Evolutionary conservation across 1,140 invertebrate genomes (phyloP).

Genomic region (Micrasema minimum): DNA sequence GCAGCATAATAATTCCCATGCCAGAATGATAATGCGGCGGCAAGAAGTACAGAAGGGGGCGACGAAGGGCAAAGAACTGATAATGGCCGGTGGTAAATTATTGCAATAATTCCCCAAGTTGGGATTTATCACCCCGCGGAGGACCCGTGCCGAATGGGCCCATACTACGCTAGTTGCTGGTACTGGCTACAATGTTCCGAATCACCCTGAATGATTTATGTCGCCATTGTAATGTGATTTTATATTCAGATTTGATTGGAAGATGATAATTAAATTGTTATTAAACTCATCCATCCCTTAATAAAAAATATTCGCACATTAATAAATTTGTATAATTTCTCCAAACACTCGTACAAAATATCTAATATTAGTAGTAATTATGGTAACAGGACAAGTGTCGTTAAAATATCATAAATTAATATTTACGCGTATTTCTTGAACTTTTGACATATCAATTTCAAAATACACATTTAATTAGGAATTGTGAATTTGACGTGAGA

Average conservation of each 20-base stretch:
- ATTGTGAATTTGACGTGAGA: no score
- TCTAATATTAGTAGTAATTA: no score
- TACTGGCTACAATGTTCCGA: slow-evolving; percentile 12
- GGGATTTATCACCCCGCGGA: slow-evolving; percentile 49
- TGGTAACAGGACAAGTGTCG: no score
- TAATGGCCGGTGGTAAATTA: slow-evolving; percentile 53
- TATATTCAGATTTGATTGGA: slow-evolving; percentile 37
- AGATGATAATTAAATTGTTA: no score
- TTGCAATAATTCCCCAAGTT: slow-evolving; percentile 54
- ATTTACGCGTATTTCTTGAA: no score
- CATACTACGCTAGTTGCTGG: neutral
- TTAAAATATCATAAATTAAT: no score
- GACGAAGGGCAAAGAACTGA: slow-evolving; percentile 55
- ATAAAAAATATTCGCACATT: no score
- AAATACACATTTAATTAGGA: no score
- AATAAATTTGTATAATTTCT: no score
- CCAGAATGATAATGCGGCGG: slow-evolving; percentile 29
- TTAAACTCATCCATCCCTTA: no score
- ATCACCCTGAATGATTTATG: slow-evolving; percentile 52
- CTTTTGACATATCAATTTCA: no score
- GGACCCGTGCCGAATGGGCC: slow-evolving; percentile 30
- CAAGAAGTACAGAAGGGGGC: slow-evolving; percentile 27
- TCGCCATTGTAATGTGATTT: slow-evolving; percentile 49
- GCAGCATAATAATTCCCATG: slow-evolving; percentile 3
- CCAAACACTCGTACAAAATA: no score